Conservation (phyloP, 2,888 invertebrate genomes). For the Aleiodes testaceus region DNA sequence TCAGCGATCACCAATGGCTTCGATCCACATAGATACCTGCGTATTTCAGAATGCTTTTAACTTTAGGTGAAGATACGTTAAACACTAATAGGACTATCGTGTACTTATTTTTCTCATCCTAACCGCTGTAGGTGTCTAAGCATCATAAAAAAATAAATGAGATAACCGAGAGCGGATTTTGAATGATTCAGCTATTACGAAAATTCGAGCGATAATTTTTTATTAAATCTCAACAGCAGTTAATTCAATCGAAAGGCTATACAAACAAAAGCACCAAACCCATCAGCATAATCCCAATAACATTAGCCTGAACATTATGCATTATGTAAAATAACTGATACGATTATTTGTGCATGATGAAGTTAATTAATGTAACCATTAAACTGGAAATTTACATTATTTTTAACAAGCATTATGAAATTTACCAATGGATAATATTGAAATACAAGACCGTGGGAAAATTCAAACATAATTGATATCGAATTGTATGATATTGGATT, state of each 20-base stretch:
- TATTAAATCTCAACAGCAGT: too few species aligned
- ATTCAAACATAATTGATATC: constrained; percentile 24
- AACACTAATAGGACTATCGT: constrained; percentile 61
- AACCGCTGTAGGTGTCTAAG: neutral
- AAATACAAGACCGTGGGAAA: neutral
- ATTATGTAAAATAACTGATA: too few species aligned
- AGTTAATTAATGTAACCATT: too few species aligned
- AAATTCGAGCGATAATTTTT: too few species aligned
- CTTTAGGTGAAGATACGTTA: constrained; percentile 41
- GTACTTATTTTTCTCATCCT: constrained; percentile 39
- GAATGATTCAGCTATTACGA: too few species aligned
- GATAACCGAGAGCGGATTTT: too few species aligned
- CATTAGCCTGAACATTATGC: too few species aligned
- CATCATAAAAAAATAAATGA: neutral
- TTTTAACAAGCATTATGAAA: neutral
- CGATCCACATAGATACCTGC: constrained; percentile 61
- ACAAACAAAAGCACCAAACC: too few species aligned
- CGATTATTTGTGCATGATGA: too few species aligned
- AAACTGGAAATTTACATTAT: too few species aligned
- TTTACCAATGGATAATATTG: neutral
- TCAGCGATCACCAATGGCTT: constrained; percentile 51
- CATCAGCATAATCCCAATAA: too few species aligned
- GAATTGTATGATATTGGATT: constrained; percentile 29
- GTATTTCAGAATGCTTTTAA: constrained; percentile 71
- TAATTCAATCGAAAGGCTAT: too few species aligned